Evolutionary conservation across 2,888 invertebrate species (phyloP).

Genomic region (Drosophila fungiperda): DNA sequence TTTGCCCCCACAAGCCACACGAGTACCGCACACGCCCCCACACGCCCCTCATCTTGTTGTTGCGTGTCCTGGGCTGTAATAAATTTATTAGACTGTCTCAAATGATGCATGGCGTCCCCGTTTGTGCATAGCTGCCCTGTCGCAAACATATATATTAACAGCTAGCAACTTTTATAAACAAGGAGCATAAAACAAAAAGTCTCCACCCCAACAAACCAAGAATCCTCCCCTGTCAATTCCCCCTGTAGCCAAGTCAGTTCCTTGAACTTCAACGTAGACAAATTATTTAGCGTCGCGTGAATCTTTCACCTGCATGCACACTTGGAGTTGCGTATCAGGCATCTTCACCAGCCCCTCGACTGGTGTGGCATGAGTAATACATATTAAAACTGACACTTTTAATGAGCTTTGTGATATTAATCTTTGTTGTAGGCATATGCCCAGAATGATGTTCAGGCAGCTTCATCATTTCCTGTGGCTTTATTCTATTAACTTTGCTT

Average conservation of each 20-base stretch:
- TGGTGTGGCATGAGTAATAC: conserved; percentile 23
- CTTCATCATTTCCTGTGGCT: conserved; percentile 47
- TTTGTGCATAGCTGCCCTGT: conserved; percentile 35
- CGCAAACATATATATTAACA: conserved; percentile 47
- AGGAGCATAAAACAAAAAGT: conserved; percentile 60
- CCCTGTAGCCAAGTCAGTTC: conserved; percentile 45
- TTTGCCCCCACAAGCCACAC: background rate
- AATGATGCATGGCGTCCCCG: conserved; percentile 67
- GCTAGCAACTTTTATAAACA: conserved; percentile 55
- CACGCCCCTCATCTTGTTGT: background rate
- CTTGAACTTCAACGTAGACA: conserved; percentile 73
- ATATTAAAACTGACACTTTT: conserved; percentile 75
- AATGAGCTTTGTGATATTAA: conserved; percentile 80
- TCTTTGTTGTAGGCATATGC: conserved; percentile 63
- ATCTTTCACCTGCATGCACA: conserved; percentile 41
- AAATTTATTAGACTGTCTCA: conserved; percentile 73
- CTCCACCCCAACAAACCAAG: background rate
- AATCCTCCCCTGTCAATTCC: background rate
- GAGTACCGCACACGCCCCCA: background rate
- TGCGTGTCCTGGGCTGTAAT: conserved; percentile 61
- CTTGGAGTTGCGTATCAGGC: conserved; percentile 17
- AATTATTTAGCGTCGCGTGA: conserved; percentile 68
- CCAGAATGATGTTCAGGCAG: conserved; percentile 35
- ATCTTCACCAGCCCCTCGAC: background rate
- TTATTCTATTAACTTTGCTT: conserved; percentile 50